Base-by-base conservation (phyloP, 2,113 vertebrate species). In the Cryptoleucopteryx plumbea region DNA sequence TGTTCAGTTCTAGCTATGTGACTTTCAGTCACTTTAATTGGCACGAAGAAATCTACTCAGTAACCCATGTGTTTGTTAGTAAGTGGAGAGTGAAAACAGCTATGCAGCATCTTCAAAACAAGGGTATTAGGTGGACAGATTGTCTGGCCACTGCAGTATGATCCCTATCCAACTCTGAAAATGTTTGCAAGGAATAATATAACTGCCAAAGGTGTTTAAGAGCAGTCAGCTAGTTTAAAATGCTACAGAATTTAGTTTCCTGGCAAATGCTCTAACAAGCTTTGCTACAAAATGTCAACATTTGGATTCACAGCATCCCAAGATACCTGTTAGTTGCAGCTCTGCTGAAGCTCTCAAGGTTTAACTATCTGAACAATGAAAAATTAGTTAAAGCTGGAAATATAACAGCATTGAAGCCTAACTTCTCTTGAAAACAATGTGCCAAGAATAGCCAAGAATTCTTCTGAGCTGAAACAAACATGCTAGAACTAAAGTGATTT, bases 341-440 rank as follows among this genome's bases (percentile, higher is more conserved):
- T 78, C 86, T 75, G 73, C 59, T 72, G 89, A 91, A 88, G 70
- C 81, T 96, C 85, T 93, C 77, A 95, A 97, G 88, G 70, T 96
- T 97, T 95, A 96, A 96, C 89, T 93, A 93, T 84, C 88, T 91
- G 94, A 95, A 92, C 93, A 96, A 92, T 91, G 91, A 90, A 97
- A 97, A 96, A 96, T 90, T 88, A 96, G 74, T 96, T 92, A 85
- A 91, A 82, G 70, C 86, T 83, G 85, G 58, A 96, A 96, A 88
- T 80, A 56, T 5, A 79, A 82, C 77, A 91, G 88, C 79, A 83
- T 3, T 72, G 79, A 95, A 96, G 38, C 71, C 78, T 72, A 96
- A 94, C 89, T 94, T 88, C 74, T 80, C 59, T 52, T 74, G 53
- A 66, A 95, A 82, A 94, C 55, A 43, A 73, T 70, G 79, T 93